A percentile compares a stretch with the other conserved stretches of the same genome.
phyloP scores from a whole-genome alignment of 2,113 vertebrate species.

The Puntigrus tetrazona region DNA sequence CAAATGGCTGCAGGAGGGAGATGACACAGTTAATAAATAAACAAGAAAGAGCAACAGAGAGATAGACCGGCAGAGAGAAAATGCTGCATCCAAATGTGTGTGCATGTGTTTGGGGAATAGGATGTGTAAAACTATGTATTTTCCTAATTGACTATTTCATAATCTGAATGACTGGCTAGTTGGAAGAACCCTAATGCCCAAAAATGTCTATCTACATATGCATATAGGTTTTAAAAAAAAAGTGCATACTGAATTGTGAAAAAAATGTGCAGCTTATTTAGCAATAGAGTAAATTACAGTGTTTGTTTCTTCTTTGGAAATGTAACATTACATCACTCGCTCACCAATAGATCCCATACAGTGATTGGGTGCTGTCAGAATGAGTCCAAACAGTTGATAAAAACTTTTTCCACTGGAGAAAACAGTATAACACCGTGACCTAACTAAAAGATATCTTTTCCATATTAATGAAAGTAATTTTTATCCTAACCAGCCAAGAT shows the following conservation, averaged over 20 bases:
- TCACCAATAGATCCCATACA: not conserved
- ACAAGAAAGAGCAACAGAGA: conserved; percentile 26
- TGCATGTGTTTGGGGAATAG: not conserved
- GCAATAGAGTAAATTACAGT: not conserved
- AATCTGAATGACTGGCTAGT: not conserved
- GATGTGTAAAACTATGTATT: not conserved
- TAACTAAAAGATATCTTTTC: no score
- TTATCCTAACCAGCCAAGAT: no score
- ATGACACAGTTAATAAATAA: conserved; percentile 50
- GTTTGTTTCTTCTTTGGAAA: no score
- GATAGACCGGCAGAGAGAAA: conserved; percentile 1
- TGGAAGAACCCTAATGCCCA: not conserved
- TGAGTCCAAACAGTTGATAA: not conserved
- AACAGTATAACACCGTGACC: no score
- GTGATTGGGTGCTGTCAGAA: not conserved
- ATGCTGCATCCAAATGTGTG: conserved; percentile 34
- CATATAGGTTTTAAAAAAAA: not conserved
- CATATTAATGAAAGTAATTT: no score
- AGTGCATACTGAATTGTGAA: not conserved
- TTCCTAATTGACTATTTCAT: not conserved
- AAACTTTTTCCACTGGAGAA: not conserved
- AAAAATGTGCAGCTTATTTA: not conserved
- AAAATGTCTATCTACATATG: not conserved
- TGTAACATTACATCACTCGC: not conserved
- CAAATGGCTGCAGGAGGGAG: conserved; percentile 50